phyloP scores from a whole-genome alignment of 1,140 invertebrate species.

The Ylistrum balloti region DNA sequence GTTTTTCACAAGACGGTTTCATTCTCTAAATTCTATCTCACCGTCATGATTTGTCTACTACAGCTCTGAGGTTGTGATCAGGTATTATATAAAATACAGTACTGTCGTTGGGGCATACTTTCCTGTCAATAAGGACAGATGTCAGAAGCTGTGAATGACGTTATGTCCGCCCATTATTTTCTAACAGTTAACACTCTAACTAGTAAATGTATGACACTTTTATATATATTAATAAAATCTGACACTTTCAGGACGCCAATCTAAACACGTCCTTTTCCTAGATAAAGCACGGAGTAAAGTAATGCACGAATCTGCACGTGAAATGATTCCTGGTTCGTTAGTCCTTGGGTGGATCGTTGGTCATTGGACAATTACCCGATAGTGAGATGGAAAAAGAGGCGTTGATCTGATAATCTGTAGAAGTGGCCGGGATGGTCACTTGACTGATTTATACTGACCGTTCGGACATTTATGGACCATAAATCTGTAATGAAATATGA shows the following conservation, averaged over 20 bases:
- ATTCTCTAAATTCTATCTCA: not conserved
- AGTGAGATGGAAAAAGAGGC: not conserved
- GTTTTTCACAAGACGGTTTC: not conserved
- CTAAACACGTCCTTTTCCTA: not conserved
- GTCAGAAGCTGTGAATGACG: not conserved
- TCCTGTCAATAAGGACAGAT: not conserved
- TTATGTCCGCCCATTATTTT: not conserved
- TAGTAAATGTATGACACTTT: not conserved
- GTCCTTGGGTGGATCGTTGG: not conserved
- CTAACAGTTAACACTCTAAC: not conserved
- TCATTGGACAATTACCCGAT: not conserved
- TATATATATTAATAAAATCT: slow-evolving; percentile 37
- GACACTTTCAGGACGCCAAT: slow-evolving; percentile 1
- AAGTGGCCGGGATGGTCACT: not conserved
- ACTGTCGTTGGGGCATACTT: not conserved
- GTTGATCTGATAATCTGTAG: slow-evolving; percentile 3
- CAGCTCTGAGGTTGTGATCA: not conserved
- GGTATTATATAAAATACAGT: not conserved
- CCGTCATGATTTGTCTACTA: not conserved
- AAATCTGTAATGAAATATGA: slow-evolving; percentile 29
- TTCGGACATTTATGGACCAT: slow-evolving; percentile 20
- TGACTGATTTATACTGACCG: not conserved
- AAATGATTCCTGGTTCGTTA: not conserved
- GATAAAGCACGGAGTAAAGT: slow-evolving; percentile 14
- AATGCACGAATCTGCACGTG: not conserved